Percentiles rank a stretch among this genome's conserved stretches.
Evolutionary conservation across 1,140 invertebrate genomes (phyloP).

Genomic region (Aphelenchoides besseyi): DNA sequence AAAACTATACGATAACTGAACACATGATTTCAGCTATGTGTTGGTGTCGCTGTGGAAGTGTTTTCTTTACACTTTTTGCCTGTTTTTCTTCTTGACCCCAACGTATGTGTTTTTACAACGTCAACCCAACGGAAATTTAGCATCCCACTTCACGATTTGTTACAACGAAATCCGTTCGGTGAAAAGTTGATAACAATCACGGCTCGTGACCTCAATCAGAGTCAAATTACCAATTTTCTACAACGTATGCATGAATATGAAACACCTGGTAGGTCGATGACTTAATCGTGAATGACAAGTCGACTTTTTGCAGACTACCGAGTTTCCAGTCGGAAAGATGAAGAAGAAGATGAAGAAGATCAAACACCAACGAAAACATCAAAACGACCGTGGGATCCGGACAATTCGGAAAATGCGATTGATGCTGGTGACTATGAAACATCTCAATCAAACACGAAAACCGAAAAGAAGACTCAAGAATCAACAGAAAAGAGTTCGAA

Average conservation of each 20-base stretch:
- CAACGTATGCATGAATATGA: constrained; percentile 53
- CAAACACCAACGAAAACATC: constrained; percentile 22
- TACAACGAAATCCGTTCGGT: constrained; percentile 57
- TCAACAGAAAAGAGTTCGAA: constrained; percentile 19
- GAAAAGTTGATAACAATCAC: constrained; percentile 61
- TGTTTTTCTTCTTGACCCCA: constrained; percentile 50
- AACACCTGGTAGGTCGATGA: constrained; percentile 21
- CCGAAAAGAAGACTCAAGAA: background rate
- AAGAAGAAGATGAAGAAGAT: constrained; percentile 35
- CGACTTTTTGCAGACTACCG: constrained; percentile 21
- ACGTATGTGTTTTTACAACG: constrained; percentile 29
- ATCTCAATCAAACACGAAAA: constrained; percentile 27
- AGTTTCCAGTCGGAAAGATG: background rate
- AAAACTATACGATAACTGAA: too few relatives aligned
- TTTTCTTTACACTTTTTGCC: constrained; percentile 49
- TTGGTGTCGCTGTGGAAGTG: constrained; percentile 57
- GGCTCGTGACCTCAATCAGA: constrained; percentile 55
- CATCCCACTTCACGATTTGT: constrained; percentile 37
- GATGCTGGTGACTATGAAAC: constrained; percentile 47
- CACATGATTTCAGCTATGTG: constrained; percentile 19
- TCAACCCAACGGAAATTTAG: constrained; percentile 23
- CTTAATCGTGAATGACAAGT: too few relatives aligned
- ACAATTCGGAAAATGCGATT: constrained; percentile 36
- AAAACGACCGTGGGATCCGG: constrained; percentile 39
- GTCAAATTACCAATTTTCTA: constrained; percentile 52